These are phyloP conservation scores for Galagoides demidoff DNA, from an alignment of 2,797 vertebrate genomes.

Conservation along the genomic window DNA sequence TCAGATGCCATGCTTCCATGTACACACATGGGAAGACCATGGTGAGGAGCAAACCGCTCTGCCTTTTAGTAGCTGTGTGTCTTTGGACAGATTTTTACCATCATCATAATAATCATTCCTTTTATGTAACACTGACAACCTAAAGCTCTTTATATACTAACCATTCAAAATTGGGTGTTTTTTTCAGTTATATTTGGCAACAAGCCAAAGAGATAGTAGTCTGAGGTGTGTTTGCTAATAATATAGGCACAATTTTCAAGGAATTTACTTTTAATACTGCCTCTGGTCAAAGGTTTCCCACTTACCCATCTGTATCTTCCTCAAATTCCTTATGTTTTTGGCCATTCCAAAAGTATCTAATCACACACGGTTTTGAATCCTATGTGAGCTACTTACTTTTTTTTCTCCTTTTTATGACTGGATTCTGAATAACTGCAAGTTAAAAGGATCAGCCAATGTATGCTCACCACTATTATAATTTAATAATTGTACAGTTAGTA, in stretches of 20 bases:
- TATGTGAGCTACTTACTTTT: background rate
- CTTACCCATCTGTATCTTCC: background rate
- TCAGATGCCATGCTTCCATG: background rate
- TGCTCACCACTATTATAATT: background rate
- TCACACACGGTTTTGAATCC: background rate
- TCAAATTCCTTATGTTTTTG: conserved; percentile 13
- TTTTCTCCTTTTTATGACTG: background rate
- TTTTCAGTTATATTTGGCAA: conserved; percentile 2
- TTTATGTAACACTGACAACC: background rate
- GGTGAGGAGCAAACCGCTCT: background rate
- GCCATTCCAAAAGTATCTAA: background rate
- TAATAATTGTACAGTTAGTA: background rate
- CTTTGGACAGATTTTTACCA: background rate
- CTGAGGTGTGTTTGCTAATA: background rate
- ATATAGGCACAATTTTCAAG: background rate
- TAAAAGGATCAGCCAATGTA: background rate
- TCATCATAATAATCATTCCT: background rate
- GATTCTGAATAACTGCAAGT: background rate
- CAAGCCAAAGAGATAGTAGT: conserved; percentile 11
- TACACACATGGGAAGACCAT: background rate
- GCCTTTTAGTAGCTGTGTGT: background rate
- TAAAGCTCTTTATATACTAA: background rate
- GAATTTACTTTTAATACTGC: conserved; percentile 34
- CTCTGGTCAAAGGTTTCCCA: background rate
- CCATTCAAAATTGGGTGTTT: background rate